These are phyloP conservation scores for Struthidea cinerea DNA, from an alignment of 2,113 vertebrate species.

Conservation along the genomic window DNA sequence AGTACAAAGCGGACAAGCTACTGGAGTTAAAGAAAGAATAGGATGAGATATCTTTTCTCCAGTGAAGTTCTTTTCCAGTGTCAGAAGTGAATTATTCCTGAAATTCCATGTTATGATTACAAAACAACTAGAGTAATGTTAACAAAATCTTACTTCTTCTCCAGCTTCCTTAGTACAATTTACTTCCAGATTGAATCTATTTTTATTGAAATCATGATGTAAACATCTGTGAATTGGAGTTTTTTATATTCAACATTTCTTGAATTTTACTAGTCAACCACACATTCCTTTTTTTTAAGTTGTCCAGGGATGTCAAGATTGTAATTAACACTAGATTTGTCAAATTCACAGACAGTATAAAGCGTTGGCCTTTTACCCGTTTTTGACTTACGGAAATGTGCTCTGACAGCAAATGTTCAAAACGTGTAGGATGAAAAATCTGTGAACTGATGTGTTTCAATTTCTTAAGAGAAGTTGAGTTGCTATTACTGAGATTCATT, in stretches of 20 bases:
- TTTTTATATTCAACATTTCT: neutral
- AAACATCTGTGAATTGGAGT: neutral
- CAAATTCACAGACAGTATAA: neutral
- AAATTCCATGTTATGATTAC: neutral
- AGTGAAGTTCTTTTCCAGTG: neutral
- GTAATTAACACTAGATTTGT: neutral
- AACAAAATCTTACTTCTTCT: neutral
- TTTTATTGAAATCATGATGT: neutral
- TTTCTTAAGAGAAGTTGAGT: neutral
- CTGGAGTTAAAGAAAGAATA: neutral
- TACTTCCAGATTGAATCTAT: neutral
- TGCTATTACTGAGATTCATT: neutral
- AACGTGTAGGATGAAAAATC: neutral
- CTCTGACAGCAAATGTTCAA: neutral
- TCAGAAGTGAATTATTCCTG: neutral
- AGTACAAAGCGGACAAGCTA: neutral
- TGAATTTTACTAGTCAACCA: neutral
- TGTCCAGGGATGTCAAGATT: neutral
- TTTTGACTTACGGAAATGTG: neutral
- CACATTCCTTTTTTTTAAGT: neutral
- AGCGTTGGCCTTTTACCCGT: rapidly evolving
- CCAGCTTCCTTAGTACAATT: neutral
- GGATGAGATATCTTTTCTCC: neutral
- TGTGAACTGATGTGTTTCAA: neutral
- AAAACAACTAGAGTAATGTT: neutral